Percentiles rank a stretch among this genome's conserved stretches.
phyloP scores from a whole-genome alignment of 1,140 invertebrate genomes.

The Acromyrmex echinatior region DNA sequence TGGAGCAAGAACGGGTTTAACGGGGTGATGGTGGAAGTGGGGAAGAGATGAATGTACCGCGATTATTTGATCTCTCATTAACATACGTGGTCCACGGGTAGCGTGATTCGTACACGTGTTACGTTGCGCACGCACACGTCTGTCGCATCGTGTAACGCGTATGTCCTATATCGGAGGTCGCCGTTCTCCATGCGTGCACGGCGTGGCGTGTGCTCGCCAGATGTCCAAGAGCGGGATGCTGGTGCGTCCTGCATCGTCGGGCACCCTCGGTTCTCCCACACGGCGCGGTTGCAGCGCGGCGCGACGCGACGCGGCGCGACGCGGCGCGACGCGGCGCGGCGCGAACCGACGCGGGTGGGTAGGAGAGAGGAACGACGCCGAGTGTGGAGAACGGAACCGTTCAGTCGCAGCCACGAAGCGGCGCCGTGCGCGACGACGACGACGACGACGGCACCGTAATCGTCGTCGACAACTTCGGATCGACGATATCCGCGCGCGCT shows the following conservation, averaged over 20 bases:
- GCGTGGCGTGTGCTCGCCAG: slow-evolving; percentile 46
- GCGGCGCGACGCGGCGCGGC: slow-evolving; percentile 19
- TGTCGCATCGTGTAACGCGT: neutral
- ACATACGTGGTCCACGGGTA: neutral
- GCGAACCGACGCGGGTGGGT: slow-evolving; percentile 15
- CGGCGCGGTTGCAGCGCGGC: slow-evolving; percentile 3
- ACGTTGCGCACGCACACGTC: slow-evolving; percentile 38
- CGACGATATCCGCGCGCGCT: neutral
- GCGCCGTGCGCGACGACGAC: slow-evolving; percentile 75
- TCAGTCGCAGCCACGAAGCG: slow-evolving; percentile 82
- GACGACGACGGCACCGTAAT: slow-evolving; percentile 53
- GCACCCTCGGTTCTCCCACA: slow-evolving; percentile 32
- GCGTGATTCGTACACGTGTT: slow-evolving; percentile 13
- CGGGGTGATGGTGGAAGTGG: neutral
- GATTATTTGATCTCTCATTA: slow-evolving; percentile 32
- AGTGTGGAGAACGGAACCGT: slow-evolving; percentile 65
- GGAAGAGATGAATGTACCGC: neutral
- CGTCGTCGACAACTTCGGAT: slow-evolving; percentile 10
- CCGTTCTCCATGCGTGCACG: slow-evolving; percentile 52
- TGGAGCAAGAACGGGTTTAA: slow-evolving; percentile 1
- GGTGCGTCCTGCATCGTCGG: slow-evolving; percentile 19
- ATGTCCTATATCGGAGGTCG: neutral
- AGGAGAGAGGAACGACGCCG: neutral
- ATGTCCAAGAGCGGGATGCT: slow-evolving; percentile 55
- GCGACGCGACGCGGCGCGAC: slow-evolving; percentile 17